phyloP scores from a whole-genome alignment of 2,797 vertebrate genomes.

The Calcarius lapponicus region DNA sequence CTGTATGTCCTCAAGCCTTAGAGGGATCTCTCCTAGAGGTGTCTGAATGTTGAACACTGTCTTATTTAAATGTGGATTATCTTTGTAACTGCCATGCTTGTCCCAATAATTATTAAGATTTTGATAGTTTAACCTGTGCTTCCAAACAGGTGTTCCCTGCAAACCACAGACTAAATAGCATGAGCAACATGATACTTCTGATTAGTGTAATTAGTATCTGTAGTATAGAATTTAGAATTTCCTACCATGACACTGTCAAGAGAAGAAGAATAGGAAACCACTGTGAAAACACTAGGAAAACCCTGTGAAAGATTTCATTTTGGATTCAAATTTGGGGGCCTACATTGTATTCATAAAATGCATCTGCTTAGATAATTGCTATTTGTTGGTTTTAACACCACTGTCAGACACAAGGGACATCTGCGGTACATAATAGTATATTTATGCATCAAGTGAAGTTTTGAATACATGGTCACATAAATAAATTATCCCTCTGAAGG shows the following conservation, averaged over 20 bases:
- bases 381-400: neutral
- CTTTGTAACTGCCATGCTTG: neutral
- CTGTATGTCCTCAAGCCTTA: neutral
- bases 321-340: neutral
- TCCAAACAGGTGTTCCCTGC: neutral
- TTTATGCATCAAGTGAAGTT: constrained; percentile 21
- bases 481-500: constrained; percentile 15
- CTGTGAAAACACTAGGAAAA: neutral
- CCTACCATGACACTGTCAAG: neutral
- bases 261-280: neutral
- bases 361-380: constrained; percentile 23
- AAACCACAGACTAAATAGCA: neutral
- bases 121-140: neutral
- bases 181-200: neutral
- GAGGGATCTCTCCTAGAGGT: neutral
- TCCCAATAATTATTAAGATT: neutral
- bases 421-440: neutral
- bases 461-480: constrained; percentile 16
- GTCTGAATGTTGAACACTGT: neutral
- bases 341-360: neutral
- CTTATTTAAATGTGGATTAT: neutral
- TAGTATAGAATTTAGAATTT: neutral
- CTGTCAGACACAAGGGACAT: neutral
- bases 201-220: neutral
- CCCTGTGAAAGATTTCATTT: neutral